Conservation (phyloP, 35 echinoderm and acorn worm species). For the Lytechinus pictus region DNA sequence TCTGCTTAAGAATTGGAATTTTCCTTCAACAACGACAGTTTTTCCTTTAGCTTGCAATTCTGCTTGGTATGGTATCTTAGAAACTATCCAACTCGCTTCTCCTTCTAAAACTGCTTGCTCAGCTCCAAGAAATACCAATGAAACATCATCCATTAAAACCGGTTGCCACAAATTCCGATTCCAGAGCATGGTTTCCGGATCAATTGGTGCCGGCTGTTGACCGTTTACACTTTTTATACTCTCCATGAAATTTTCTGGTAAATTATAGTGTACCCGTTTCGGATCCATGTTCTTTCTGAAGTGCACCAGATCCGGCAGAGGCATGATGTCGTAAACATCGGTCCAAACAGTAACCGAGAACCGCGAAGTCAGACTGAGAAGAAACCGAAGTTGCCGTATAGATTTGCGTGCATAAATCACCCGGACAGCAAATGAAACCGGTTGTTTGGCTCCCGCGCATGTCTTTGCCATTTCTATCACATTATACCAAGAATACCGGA, state of each 20-base stretch:
- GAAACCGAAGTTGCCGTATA: constrained; percentile 79
- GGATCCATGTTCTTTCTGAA: constrained; percentile 82
- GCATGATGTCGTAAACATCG: constrained; percentile 75
- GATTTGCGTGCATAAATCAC: constrained; percentile 76
- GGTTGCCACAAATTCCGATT: constrained; percentile 86
- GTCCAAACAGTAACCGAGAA: constrained; percentile 84
- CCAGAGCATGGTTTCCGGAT: constrained; percentile 46
- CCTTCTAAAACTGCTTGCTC: constrained; percentile 82
- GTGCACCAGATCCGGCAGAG: constrained; percentile 64
- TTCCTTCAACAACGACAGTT: constrained; percentile 67
- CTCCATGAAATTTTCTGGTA: constrained; percentile 74
- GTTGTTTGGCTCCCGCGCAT: constrained; percentile 62
- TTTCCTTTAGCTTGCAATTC: constrained; percentile 59
- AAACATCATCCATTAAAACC: constrained; percentile 67
- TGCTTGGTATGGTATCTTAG: constrained; percentile 81
- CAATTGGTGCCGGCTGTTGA: constrained; percentile 19
- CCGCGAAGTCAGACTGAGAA: constrained; percentile 77
- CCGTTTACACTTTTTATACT: constrained; percentile 60
- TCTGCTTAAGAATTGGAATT: constrained; percentile 75
- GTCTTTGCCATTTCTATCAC: constrained; percentile 87
- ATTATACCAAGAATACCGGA: constrained; percentile 78
- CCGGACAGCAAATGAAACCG: constrained; percentile 73
- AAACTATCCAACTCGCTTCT: constrained; percentile 77
- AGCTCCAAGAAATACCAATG: constrained; percentile 78
- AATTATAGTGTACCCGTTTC: constrained; percentile 80